Conservation (phyloP, 2,888 invertebrate species). For the Gerris lacustris region DNA sequence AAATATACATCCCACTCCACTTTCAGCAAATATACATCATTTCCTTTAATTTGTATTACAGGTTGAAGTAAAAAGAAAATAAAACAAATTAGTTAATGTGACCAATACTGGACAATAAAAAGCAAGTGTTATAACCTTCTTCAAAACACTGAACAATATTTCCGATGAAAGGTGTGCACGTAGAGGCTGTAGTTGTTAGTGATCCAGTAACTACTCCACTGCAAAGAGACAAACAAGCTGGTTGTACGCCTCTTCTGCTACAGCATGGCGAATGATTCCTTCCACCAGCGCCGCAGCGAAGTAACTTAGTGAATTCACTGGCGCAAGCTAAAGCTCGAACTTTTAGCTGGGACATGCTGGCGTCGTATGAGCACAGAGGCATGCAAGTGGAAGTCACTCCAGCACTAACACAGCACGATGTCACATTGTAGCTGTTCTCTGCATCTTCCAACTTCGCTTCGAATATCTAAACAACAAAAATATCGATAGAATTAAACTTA, state of each 20-base stretch:
- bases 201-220: conserved; percentile 52
- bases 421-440: conserved; percentile 56
- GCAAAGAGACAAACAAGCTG: conserved; percentile 57
- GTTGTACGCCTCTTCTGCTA: conserved; percentile 56
- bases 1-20: no score
- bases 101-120: no score
- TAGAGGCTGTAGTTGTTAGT: conserved; percentile 48
- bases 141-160: conserved; percentile 76
- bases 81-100: no score
- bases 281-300: conserved; percentile 52
- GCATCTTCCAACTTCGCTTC: conserved; percentile 48
- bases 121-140: conserved; percentile 47
- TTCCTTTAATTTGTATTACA: no score
- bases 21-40: no score
- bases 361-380: conserved; percentile 69
- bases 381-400: conserved; percentile 55
- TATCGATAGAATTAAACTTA: background rate
- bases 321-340: conserved; percentile 59
- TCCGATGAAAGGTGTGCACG: conserved; percentile 67
- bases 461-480: conserved; percentile 32
- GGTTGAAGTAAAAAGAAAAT: no score
- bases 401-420: conserved; percentile 61
- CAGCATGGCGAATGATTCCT: conserved; percentile 67
- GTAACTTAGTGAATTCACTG: conserved; percentile 60
- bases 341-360: conserved; percentile 66